Conservation (phyloP, 37 sponge, comb jelly and placozoan genomes). For the Halisarca cf. caerulea region DNA sequence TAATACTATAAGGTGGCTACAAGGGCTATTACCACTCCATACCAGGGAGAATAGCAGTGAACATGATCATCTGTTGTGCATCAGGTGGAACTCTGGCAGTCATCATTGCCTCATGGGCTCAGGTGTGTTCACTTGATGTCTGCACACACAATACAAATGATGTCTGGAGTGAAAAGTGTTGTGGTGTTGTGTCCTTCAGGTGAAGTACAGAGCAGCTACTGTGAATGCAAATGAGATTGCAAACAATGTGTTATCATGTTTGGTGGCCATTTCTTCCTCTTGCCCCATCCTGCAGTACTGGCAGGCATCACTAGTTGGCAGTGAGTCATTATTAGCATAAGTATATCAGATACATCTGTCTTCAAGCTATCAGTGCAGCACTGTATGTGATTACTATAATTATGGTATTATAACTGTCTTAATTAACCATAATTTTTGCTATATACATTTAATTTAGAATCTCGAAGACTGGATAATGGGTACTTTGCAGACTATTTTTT, state of each 20-base stretch:
- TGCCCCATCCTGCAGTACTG: slow-evolving; percentile 84
- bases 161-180: too few relatives aligned
- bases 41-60: slow-evolving; percentile 79
- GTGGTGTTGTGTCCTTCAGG: too few relatives aligned
- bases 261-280: slow-evolving; percentile 88
- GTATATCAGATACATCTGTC: too few relatives aligned
- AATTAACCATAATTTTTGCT: too few relatives aligned
- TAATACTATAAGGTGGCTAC: slow-evolving; percentile 13
- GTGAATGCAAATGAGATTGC: slow-evolving; percentile 94
- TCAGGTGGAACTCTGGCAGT: slow-evolving; percentile 75
- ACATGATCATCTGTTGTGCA: slow-evolving; percentile 84
- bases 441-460: neutral
- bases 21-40: slow-evolving; percentile 46
- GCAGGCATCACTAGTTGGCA: slow-evolving; percentile 77
- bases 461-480: neutral
- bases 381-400: too few relatives aligned
- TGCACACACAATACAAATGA: too few relatives aligned
- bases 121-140: slow-evolving; percentile 54
- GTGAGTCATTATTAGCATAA: too few relatives aligned
- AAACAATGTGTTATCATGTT: slow-evolving; percentile 83
- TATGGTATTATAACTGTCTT: too few relatives aligned
- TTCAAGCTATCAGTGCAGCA: too few relatives aligned
- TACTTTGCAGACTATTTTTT: too few relatives aligned
- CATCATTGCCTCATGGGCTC: slow-evolving; percentile 81
- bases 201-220: slow-evolving; percentile 60